Evolutionary conservation across 2,113 vertebrate species (phyloP).

Genomic region (Xiphophorus maculatus): DNA sequence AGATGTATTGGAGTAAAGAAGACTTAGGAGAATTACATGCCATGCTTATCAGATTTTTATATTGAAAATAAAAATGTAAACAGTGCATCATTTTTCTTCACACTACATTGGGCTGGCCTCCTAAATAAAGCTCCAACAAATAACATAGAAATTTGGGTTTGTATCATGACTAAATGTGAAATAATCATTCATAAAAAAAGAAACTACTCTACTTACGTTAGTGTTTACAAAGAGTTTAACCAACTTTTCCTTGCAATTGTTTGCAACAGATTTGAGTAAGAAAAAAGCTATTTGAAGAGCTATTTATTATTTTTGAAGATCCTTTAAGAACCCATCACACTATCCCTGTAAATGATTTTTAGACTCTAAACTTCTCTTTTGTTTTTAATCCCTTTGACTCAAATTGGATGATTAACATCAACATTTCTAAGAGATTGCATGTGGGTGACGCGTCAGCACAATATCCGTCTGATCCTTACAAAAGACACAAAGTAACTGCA

Average conservation of each 20-base stretch:
- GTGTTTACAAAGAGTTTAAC: background rate
- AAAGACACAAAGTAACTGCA: conserved; percentile 37
- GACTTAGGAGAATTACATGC: no score
- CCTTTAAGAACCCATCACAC: conserved; percentile 34
- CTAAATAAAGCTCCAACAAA: no score
- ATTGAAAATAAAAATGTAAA: no score
- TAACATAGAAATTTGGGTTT: no score
- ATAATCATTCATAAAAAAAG: background rate
- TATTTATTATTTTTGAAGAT: conserved; percentile 9
- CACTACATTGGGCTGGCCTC: no score
- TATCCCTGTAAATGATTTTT: conserved; percentile 36
- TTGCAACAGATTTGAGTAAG: conserved; percentile 14
- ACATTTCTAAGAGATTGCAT: conserved; percentile 31
- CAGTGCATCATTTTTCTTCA: no score
- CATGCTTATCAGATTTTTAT: no score
- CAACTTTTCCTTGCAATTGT: conserved; percentile 1
- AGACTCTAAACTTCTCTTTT: conserved; percentile 35
- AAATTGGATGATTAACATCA: conserved; percentile 51
- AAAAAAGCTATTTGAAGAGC: conserved; percentile 21
- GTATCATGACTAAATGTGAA: background rate
- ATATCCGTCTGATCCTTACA: conserved; percentile 63
- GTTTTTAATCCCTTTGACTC: conserved; percentile 34
- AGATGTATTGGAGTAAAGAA: no score
- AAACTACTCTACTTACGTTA: background rate
- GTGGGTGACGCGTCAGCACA: conserved; percentile 44